Base-by-base conservation (phyloP, 2,888 invertebrate species). In the Biston stratarius region DNA sequence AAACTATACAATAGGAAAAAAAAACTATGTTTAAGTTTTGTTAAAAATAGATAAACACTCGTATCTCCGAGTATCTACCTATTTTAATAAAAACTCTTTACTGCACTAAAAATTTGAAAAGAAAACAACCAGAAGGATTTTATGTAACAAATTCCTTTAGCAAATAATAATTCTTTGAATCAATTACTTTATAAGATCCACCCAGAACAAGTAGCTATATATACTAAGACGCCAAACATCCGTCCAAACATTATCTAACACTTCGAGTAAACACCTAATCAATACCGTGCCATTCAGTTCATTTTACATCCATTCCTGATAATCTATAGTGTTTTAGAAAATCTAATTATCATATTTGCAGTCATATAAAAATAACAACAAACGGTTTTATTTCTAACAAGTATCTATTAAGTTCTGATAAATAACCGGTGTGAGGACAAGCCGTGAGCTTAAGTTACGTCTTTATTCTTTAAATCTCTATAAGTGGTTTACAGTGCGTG, bases 281-380 rank as follows among this genome's bases (percentile, higher is more conserved):
- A 36, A 15, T 53, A 60, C 64, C 63, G 56, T 57, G 38, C 63
- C 33, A 65, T 61, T 72, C 67, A 71, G 62, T 64, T 59, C 61
- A 56, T 64, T 51, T 38, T 11, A 5, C 38, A 64, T 51, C 60
- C 71, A 74, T 76, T 70, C 74, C 71, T 80, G 79, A 74, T 71
- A 90, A 63, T 82, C 89, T 92, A 92, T 80, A 78, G 88, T 90
- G 88, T 89, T 87, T 83, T 91, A 93, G 89, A 92, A 93, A 93
- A 92, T 89, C 92, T 92, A 91, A 85, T 80, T 90, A 88, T 86
- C 83, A 89, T 84, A 86, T 86, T 91, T 91, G 92, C 90, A 91
- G 86, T 91, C 91, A 92, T 93, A 93, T 91, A 93, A 93, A 93
- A 94, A 92, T 93, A 94, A 94, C 89, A 93, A 92, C 91, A 90